Percentiles rank a stretch among this genome's conserved stretches.
Conservation (phyloP, 2,888 invertebrate genomes). For the Clanis bilineata region DNA sequence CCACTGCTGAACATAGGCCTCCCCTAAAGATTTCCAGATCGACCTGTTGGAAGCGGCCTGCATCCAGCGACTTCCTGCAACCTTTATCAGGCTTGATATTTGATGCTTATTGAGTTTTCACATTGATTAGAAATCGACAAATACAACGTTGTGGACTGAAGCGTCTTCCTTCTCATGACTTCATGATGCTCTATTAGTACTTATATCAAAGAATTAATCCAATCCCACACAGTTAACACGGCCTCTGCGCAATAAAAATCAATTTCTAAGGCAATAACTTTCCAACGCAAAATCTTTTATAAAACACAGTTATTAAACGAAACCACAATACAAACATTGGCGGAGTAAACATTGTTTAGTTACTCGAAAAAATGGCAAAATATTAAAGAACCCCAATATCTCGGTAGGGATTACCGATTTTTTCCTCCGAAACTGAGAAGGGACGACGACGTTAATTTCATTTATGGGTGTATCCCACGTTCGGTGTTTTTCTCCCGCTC, state of each 20-base stretch:
- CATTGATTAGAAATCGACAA: too few relatives aligned
- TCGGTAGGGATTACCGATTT: neutral
- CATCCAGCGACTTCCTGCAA: too few relatives aligned
- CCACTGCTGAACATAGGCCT: too few relatives aligned
- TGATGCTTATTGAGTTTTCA: too few relatives aligned
- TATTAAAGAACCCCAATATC: neutral
- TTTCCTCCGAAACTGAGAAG: conserved; percentile 26
- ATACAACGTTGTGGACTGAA: too few relatives aligned
- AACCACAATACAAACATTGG: neutral
- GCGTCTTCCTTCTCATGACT: too few relatives aligned
- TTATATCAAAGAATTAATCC: neutral
- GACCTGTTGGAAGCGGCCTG: too few relatives aligned
- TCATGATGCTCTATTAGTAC: too few relatives aligned
- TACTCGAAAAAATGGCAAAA: neutral
- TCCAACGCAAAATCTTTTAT: neutral
- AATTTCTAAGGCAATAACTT: neutral
- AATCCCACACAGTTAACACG: neutral
- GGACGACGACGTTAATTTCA: conserved; percentile 39
- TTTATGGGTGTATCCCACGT: conserved; percentile 37
- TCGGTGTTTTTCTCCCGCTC: conserved; percentile 38
- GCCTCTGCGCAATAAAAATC: neutral
- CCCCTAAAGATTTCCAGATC: too few relatives aligned
- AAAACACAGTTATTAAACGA: neutral
- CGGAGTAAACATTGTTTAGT: neutral
- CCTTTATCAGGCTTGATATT: too few relatives aligned